Evolutionary conservation across 2,888 invertebrate species (phyloP).

Genomic region (Nectonema munidae): DNA sequence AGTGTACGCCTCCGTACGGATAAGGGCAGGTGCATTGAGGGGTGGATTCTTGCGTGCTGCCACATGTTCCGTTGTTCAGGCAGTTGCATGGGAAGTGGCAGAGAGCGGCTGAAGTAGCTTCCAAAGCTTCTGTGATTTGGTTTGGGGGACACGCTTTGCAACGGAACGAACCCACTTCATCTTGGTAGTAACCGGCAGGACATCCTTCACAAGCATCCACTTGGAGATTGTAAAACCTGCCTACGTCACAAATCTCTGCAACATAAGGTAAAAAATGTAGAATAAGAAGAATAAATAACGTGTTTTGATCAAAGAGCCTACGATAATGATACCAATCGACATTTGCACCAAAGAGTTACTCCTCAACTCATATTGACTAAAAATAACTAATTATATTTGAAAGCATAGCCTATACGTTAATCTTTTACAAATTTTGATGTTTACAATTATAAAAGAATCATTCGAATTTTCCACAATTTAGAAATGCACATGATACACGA

Average conservation of each 20-base stretch:
- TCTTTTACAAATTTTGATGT: no score
- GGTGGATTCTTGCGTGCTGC: neutral
- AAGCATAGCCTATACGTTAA: no score
- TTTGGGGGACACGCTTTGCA: conserved; percentile 65
- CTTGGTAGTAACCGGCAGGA: conserved; percentile 64
- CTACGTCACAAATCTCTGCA: neutral
- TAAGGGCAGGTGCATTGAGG: neutral
- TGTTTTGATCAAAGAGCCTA: no score
- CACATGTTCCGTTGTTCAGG: conserved; percentile 2
- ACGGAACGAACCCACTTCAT: conserved; percentile 50
- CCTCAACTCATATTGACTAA: no score
- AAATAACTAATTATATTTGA: no score
- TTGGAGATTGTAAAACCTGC: neutral
- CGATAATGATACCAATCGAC: no score
- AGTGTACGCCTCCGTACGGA: conserved; percentile 7
- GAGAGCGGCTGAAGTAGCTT: neutral
- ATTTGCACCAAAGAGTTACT: no score
- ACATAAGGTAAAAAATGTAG: neutral
- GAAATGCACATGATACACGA: no score
- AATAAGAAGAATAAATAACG: no score
- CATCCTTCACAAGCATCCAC: conserved; percentile 27
- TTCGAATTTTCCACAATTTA: no score
- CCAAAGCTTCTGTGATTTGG: conserved; percentile 36
- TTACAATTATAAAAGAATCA: no score
- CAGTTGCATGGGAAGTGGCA: conserved; percentile 8